A percentile compares a stretch with the other conserved stretches of the same genome.
These are phyloP conservation scores for Oryzias sinensis DNA, from an alignment of 2,797 vertebrate genomes.

Conservation along the genomic window DNA sequence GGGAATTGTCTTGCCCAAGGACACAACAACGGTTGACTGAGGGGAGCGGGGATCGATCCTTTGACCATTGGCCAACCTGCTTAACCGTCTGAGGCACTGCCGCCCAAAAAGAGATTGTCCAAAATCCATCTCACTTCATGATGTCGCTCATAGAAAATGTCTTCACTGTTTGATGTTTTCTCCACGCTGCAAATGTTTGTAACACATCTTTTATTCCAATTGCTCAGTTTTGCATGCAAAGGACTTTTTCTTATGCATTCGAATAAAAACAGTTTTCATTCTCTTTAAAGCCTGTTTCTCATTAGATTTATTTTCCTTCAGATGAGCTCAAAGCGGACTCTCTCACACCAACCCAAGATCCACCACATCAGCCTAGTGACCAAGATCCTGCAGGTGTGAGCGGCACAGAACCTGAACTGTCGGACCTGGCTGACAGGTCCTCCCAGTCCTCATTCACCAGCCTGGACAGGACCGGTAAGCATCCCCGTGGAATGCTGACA, in stretches of 20 bases:
- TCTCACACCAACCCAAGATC: constrained; percentile 19
- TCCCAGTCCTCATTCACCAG: constrained; percentile 82
- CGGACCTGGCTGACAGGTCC: constrained; percentile 81
- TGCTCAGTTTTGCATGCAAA: constrained; percentile 11
- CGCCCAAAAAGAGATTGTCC: too few relatives aligned
- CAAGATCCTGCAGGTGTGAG: constrained; percentile 56
- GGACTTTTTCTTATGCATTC: background rate
- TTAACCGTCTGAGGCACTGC: too few relatives aligned
- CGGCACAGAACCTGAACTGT: constrained; percentile 75
- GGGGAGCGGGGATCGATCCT: too few relatives aligned
- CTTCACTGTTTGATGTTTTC: too few relatives aligned
- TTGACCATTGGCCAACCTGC: too few relatives aligned
- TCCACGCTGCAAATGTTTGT: too few relatives aligned
- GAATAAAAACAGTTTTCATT: background rate
- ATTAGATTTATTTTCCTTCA: constrained; percentile 11
- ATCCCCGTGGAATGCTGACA: background rate
- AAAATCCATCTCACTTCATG: too few relatives aligned
- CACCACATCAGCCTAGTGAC: constrained; percentile 53
- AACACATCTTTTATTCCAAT: background rate
- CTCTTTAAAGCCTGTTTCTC: background rate
- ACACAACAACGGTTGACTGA: too few relatives aligned
- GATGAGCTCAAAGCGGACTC: constrained; percentile 43
- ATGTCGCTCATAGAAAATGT: too few relatives aligned
- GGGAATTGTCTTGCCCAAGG: too few relatives aligned
- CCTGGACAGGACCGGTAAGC: constrained; percentile 86